Conservation (phyloP, 2,888 invertebrate species). For the Didymodactylos carnosus region DNA sequence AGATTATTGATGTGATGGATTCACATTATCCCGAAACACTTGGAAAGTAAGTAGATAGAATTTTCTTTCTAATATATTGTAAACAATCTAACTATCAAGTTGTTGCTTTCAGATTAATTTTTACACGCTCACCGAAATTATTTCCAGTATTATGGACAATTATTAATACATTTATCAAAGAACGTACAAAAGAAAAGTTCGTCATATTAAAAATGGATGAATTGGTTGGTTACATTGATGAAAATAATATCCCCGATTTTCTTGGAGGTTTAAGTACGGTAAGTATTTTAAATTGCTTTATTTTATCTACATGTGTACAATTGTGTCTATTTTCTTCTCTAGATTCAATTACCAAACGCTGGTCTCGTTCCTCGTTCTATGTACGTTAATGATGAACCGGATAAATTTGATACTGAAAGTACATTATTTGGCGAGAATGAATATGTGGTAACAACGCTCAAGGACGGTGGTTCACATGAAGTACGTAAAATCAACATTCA, state of each 20-base stretch:
- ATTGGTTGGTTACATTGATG: conserved; percentile 61
- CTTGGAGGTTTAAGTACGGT: conserved; percentile 73
- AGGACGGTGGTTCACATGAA: conserved; percentile 36
- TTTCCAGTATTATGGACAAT: conserved; percentile 88
- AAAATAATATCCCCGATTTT: conserved; percentile 69
- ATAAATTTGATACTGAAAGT: conserved; percentile 12
- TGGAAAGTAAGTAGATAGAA: conserved; percentile 38
- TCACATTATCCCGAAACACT: conserved; percentile 86
- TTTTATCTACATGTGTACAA: background rate
- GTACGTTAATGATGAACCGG: conserved; percentile 45
- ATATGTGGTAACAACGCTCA: conserved; percentile 33
- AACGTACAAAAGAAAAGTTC: conserved; percentile 73
- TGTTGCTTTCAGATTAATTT: conserved; percentile 47
- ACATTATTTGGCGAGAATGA: conserved; percentile 21
- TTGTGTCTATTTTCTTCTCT: conserved; percentile 15
- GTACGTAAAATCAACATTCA: no score
- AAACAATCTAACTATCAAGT: background rate
- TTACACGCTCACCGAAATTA: conserved; percentile 71
- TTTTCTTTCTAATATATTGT: background rate
- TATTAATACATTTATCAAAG: conserved; percentile 80
- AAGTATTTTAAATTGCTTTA: no score
- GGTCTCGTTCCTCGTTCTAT: conserved; percentile 67
- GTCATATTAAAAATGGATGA: conserved; percentile 62
- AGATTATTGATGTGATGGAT: conserved; percentile 63
- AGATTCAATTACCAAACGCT: conserved; percentile 66